Percentiles rank a stretch among this genome's conserved stretches.
phyloP scores from a whole-genome alignment of 2,797 vertebrate genomes.

The Rhabdomys pumilio region DNA sequence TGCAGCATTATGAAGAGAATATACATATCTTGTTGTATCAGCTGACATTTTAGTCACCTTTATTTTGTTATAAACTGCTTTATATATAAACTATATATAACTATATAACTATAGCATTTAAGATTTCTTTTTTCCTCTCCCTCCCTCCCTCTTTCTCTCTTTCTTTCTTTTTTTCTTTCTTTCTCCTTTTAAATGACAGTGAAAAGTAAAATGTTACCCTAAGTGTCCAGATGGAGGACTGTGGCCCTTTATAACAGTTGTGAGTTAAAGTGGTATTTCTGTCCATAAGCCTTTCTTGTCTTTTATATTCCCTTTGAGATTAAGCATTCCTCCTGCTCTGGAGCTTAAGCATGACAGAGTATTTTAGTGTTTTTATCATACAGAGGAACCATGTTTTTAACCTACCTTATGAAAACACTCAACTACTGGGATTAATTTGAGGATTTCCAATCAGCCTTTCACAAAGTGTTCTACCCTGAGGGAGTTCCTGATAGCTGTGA shows the following conservation, averaged over 20 bases:
- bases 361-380: slow-evolving; percentile 55
- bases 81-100: no score
- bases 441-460: slow-evolving; percentile 78
- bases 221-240: slow-evolving; percentile 24
- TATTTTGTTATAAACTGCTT: slow-evolving; percentile 42
- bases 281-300: slow-evolving; percentile 40
- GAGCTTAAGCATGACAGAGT: slow-evolving; percentile 60
- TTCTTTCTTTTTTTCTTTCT: slow-evolving; percentile 9
- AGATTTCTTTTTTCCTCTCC: not conserved
- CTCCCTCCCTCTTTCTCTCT: no score
- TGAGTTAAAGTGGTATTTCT: slow-evolving; percentile 48
- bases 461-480: slow-evolving; percentile 75
- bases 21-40: not conserved
- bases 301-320: slow-evolving; percentile 58
- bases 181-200: slow-evolving; percentile 50
- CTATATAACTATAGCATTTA: not conserved
- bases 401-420: slow-evolving; percentile 72
- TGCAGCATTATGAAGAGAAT: slow-evolving; percentile 36
- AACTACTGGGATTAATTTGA: slow-evolving; percentile 79
- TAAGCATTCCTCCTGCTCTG: slow-evolving; percentile 24
- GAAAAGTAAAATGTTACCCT: slow-evolving; percentile 51
- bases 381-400: slow-evolving; percentile 70
- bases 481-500: slow-evolving; percentile 74
- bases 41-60: slow-evolving; percentile 31
- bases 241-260: slow-evolving; percentile 47